Base-by-base conservation (phyloP, 2,113 vertebrate species). In the Phyllostomus hastatus region DNA sequence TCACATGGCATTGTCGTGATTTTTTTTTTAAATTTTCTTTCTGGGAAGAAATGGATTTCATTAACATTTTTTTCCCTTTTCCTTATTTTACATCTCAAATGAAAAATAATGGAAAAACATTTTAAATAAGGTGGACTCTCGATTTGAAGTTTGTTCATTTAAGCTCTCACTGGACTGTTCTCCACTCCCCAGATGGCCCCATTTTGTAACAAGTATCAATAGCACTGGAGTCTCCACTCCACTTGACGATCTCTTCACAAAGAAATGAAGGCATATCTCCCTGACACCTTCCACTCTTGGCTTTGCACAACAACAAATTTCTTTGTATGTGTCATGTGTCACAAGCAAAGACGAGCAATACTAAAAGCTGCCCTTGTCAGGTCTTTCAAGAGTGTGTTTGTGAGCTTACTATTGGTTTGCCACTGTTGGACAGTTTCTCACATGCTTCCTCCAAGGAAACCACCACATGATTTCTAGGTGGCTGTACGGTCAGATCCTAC, bases 21-120 rank as follows among this genome's bases (percentile, higher is more conserved):
- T 84, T 90, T 5, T 78, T 78, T 95, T 86, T 48, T 66, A 48
- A 7, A 7, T 93, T 91, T 94, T 95, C 59, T 88, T 48, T 95
- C 52, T 84, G 7, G 48, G 89, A 91, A 50, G 33, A 96, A 95
- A 93, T 81, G 2, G 94, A 92, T 85, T 93, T 48, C 67, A n/a
- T 73, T 73, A 73, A 50, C 72, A 86, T 8, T 41, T 50, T 66
- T 66, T 14, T 31, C 14, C 7, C 83, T 50, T 93, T 87, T 80
- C 52, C 35, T 31, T 81, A 38, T 59, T 95, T 92, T 57, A 66
- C 38, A 61, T 94, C 94, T 93, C 70, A 92, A 82, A 61, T 78
- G 15, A 73, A 85, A 95, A 89, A 46, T 41, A 88, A 93, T 64
- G 41, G 26, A 64, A 90, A 79, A 43, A 91, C 17, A 12, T 80